Conservation (phyloP, 1,140 invertebrate species). For the Steinernema khuongi region DNA sequence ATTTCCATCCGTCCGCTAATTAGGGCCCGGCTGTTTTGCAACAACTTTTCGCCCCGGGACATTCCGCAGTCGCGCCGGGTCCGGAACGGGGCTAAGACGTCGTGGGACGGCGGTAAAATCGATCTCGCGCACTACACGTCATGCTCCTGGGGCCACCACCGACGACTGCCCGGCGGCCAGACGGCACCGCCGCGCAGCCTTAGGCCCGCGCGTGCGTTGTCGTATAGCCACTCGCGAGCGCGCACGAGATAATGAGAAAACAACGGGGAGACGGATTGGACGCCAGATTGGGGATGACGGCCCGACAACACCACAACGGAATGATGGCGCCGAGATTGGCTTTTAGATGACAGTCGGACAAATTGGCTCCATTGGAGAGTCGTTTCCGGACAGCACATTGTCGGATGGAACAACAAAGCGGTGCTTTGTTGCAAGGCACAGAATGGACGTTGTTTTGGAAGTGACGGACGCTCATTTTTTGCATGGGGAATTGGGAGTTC, state of each 20-base stretch:
- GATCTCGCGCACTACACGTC: slow-evolving; percentile 8
- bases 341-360: background rate
- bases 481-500: no score
- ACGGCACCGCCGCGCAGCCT: background rate
- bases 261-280: background rate
- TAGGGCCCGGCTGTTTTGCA: no score
- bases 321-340: background rate
- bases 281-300: background rate
- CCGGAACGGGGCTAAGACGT: background rate
- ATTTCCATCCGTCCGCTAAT: background rate
- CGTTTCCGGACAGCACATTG: background rate
- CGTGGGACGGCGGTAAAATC: background rate
- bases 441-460: background rate
- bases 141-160: background rate
- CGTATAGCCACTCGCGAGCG: background rate
- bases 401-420: background rate
- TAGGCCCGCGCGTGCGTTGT: background rate
- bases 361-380: background rate
- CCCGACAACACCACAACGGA: background rate
- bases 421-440: background rate
- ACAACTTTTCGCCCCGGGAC: background rate
- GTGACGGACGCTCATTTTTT: no score
- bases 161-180: background rate
- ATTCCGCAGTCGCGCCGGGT: background rate
- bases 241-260: slow-evolving; percentile 2